These are phyloP conservation scores for Scolanthus callimorphus DNA, from an alignment of 92 coral and sea anemone genomes.

Conservation along the genomic window DNA sequence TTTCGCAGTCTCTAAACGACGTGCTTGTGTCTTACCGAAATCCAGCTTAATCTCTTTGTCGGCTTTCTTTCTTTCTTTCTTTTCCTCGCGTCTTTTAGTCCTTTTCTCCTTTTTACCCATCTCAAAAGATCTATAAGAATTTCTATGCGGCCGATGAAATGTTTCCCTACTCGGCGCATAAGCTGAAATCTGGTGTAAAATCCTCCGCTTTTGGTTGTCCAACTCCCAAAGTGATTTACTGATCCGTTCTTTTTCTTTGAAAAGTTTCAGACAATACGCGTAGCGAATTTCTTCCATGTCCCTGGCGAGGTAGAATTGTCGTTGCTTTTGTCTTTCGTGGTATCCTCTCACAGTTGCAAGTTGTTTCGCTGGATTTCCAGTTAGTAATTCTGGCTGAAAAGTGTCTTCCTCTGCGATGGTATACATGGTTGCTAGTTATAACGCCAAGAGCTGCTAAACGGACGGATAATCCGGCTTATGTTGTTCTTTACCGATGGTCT, in stretches of 20 bases:
- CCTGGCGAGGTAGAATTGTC: constrained; percentile 45
- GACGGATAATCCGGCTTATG: no score
- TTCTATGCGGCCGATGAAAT: not conserved
- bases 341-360: constrained; percentile 75
- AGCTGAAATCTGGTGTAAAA: constrained; percentile 69
- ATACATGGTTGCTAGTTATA: constrained; percentile 26
- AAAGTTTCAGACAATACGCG: constrained; percentile 68
- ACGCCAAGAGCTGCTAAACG: constrained; percentile 1
- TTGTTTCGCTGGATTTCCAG: constrained; percentile 64
- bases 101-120: not conserved
- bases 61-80: not conserved
- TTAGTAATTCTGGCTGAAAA: constrained; percentile 66
- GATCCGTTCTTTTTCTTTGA: constrained; percentile 65
- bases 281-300: constrained; percentile 75
- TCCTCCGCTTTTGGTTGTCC: constrained; percentile 75
- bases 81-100: not conserved
- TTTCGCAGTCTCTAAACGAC: constrained; percentile 10
- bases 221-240: constrained; percentile 95
- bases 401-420: constrained; percentile 79
- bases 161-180: not conserved
- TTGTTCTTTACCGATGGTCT: no score
- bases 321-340: constrained; percentile 63
- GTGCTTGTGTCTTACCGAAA: not conserved
- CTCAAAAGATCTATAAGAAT: not conserved
- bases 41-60: constrained; percentile 1